phyloP scores from a whole-genome alignment of 1,140 invertebrate genomes.

The Papilio machaon region DNA sequence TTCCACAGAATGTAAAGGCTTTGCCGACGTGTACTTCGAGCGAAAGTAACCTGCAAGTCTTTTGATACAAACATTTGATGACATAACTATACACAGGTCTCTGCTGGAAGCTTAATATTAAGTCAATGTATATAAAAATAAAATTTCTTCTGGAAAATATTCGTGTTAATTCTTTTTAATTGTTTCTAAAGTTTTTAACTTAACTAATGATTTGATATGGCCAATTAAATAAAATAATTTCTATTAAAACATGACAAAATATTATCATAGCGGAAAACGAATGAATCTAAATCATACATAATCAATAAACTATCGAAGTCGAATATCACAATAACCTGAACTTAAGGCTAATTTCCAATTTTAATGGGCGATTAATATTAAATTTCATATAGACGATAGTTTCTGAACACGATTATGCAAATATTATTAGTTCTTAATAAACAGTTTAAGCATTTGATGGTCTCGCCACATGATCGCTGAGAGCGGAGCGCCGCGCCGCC shows the following conservation, averaged over 20 bases:
- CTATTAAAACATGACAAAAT: constrained; percentile 7
- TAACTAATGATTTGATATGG: neutral
- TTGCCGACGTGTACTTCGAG: neutral
- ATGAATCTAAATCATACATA: constrained; percentile 27
- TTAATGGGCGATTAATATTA: constrained; percentile 73
- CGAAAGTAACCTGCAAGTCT: too few species aligned
- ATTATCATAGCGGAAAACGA: constrained; percentile 6
- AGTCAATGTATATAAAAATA: neutral
- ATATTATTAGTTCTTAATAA: constrained; percentile 79
- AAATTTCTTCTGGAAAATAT: neutral
- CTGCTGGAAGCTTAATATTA: too few species aligned
- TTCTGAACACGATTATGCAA: constrained; percentile 77
- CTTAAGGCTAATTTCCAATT: constrained; percentile 69
- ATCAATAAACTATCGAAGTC: constrained; percentile 39
- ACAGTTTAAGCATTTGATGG: constrained; percentile 75
- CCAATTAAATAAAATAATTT: constrained; percentile 2
- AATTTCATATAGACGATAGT: constrained; percentile 70
- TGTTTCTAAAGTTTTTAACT: neutral
- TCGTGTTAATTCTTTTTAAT: neutral
- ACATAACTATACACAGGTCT: too few species aligned
- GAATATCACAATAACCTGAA: constrained; percentile 25
- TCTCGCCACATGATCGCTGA: constrained; percentile 55
- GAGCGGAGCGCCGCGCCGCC: constrained; percentile 3
- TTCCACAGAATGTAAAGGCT: neutral
- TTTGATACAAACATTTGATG: too few species aligned